Evolutionary conservation across 2,113 vertebrate species (phyloP), one percentile per base, ranked within the genome.

Genomic region (Siniperca knerii): DNA sequence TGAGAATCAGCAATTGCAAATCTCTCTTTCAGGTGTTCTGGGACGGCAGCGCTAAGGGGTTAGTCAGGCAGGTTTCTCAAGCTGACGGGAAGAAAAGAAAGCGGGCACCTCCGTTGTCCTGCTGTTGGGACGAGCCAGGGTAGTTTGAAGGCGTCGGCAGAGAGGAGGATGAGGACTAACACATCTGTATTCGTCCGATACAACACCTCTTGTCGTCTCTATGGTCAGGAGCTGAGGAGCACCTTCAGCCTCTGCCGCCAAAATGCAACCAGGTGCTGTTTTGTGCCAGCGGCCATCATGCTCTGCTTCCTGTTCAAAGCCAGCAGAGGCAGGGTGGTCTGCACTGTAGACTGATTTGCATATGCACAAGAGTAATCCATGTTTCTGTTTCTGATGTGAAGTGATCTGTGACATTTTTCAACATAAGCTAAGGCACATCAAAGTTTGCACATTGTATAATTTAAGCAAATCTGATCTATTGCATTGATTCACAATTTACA

Each of bases 111-210:
- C 66, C 65, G 15, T 23, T 60, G 79, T 52, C 68, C 66, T 55
- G 73, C 70, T 55, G 25, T 65, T 37, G 71, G 65, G 68, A 69
- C 61, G 77, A 79, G 75, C 76, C 77, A 60, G 20, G 23, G 65
- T n/a, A 29, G 67, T 82, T 87, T 37, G 71, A 35, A 72, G 89
- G 82, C 86, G 75, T 66, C 68, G 42, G 61, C 48, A 50, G 54
- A 69, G 37, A 72, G 46, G 12, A 70, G 48, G 68, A 84, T 61
- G 79, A 91, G 46, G 77, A 82, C 76, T 69, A 80, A 68, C 60
- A 76, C 75, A 80, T 77, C 54, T 81, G 83, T 67, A 71, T 29
- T 29, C 29, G 29, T 85, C 74, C 55, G 52, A 57, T 60, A 86
- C 77, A 61, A 64, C 80, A 67, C 44, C 18, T 66, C 79, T 67